phyloP scores from a whole-genome alignment of 2,888 invertebrate species.

The Synanthedon tipuliformis region DNA sequence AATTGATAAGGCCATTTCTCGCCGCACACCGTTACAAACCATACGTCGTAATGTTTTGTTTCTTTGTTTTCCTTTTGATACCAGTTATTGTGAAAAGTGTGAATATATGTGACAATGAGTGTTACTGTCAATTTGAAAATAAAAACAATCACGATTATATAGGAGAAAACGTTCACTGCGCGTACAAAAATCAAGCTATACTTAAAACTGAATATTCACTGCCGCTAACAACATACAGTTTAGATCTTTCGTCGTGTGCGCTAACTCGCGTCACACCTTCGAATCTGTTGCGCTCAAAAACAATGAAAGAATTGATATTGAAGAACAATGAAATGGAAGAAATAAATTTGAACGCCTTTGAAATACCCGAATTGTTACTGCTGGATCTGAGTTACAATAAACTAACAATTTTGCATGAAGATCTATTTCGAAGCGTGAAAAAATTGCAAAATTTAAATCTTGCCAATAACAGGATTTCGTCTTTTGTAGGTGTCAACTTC shows the following conservation, averaged over 20 bases:
- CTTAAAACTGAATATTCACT: conserved; percentile 23
- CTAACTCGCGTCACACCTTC: conserved; percentile 25
- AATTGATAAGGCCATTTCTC: background rate
- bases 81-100: conserved; percentile 18
- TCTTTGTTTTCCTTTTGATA: background rate
- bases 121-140: conserved; percentile 25
- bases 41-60: background rate
- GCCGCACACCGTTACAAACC: background rate
- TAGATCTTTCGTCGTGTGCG: conserved; percentile 47
- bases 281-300: conserved; percentile 26
- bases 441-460: conserved; percentile 52
- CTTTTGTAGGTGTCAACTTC: conserved; percentile 43
- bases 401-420: conserved; percentile 38
- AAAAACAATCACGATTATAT: conserved; percentile 25
- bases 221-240: conserved; percentile 27
- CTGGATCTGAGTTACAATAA: conserved; percentile 53
- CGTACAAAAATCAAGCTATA: conserved; percentile 19
- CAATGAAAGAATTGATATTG: conserved; percentile 31
- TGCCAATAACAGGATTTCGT: conserved; percentile 48
- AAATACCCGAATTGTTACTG: conserved; percentile 35
- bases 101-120: conserved; percentile 35
- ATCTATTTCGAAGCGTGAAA: conserved; percentile 40
- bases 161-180: conserved; percentile 40
- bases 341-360: conserved; percentile 31
- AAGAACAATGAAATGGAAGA: conserved; percentile 36